phyloP scores from a whole-genome alignment of 2,888 invertebrate species.

The Ptychoptera contaminata region DNA sequence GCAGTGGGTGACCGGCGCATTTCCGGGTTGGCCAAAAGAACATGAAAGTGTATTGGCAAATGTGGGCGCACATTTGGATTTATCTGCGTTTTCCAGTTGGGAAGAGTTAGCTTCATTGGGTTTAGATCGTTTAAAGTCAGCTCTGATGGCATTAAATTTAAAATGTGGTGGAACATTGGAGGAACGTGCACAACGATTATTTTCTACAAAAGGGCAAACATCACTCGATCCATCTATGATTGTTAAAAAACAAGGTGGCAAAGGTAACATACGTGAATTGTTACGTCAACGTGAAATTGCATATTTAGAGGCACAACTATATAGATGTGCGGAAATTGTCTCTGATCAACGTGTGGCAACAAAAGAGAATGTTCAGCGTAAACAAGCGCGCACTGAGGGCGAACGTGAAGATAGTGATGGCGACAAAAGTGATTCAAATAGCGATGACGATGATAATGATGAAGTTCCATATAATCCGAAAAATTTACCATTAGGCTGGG shows the following conservation, averaged over 20 bases:
- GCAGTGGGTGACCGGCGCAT: conserved; percentile 78
- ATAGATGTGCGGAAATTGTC: conserved; percentile 70
- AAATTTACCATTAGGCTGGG: conserved; percentile 97
- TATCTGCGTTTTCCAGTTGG: conserved; percentile 96
- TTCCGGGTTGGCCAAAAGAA: conserved; percentile 97
- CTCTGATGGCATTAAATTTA: conserved; percentile 86
- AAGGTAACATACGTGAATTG: conserved; percentile 31
- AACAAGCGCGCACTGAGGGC: conserved; percentile 90
- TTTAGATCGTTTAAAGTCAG: conserved; percentile 91
- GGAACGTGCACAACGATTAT: conserved; percentile 91
- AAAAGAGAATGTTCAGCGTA: conserved; percentile 95
- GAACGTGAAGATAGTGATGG: conserved; percentile 85
- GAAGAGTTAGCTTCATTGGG: conserved; percentile 95
- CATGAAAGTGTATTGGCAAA: conserved; percentile 84
- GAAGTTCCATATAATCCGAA: conserved; percentile 99
- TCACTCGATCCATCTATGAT: conserved; percentile 82
- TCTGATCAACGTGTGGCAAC: conserved; percentile 77
- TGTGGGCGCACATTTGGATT: conserved; percentile 89
- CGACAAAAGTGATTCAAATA: conserved; percentile 64
- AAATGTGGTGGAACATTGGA: conserved; percentile 98
- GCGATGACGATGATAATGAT: conserved; percentile 79
- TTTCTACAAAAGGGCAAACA: conserved; percentile 88
- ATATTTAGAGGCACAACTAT: conserved; percentile 76
- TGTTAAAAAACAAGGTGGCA: conserved; percentile 68
- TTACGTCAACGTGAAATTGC: conserved; percentile 76